Base-by-base conservation (phyloP, 2,113 vertebrate genomes). In the Sprattus sprattus region DNA sequence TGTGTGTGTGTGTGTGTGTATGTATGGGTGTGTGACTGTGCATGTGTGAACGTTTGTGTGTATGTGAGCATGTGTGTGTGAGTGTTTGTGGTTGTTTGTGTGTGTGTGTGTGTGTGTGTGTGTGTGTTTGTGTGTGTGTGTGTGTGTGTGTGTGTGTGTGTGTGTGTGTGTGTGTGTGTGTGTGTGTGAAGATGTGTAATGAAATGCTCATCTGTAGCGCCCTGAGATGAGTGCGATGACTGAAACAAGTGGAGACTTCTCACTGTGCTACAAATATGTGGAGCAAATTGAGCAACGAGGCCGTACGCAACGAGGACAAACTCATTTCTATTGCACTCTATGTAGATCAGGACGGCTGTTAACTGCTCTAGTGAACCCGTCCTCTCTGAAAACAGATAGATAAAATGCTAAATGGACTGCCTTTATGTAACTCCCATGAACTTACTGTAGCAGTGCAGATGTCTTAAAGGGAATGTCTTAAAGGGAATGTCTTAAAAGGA, bases 101-200 rank as follows among this genome's bases (percentile, higher is more conserved):
- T 54, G 46, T 82, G 82, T 28, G 81, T 50, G 81, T 50, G 81
- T 50, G 81, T 28, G 81, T 50, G 45, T 82, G 81, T 52, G 47
- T 52, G 81, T 82, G 81, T 50, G 81, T 50, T 46, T 82, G 81
- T 82, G 81, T 52, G 81, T 52, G 81, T 52, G 81, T 50, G 81
- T 82, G 47, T 28, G 81, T 49, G 81, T 28, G 81, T 82, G 81
- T 50, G 81, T 54, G 11, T 54, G 11, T 50, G 81, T 28, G 47
- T 82, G 52, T 54, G 49, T 80, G 67, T 46, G 32, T 44, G 57
- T 80, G 82, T 49, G 47, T 49, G 47, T 49, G 47, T 49, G 47
- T 60, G 54, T 60, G 54, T 60, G 20, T 60, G 15, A 18, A 5
- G 52, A 16, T 54, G 18, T 18, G 54, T 22, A 22, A 5, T 60